These are phyloP conservation scores for Ruditapes philippinarum DNA, from an alignment of 1,140 invertebrate species.

Conservation along the genomic window DNA sequence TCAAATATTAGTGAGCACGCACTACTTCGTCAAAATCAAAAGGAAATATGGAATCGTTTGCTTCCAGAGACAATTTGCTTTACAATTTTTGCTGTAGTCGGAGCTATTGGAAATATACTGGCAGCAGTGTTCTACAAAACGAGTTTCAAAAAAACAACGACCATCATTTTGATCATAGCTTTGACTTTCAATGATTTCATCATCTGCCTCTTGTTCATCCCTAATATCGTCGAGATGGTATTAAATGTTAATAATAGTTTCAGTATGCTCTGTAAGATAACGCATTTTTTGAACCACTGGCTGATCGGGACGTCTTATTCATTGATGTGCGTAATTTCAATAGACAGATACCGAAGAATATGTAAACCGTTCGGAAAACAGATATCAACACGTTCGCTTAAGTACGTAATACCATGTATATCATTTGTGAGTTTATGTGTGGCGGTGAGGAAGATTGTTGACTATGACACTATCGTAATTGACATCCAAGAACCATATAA, in stretches of 20 bases:
- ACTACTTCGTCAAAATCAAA: too few relatives aligned
- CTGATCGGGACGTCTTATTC: background rate
- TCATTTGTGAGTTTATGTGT: background rate
- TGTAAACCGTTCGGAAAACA: background rate
- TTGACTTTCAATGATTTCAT: background rate
- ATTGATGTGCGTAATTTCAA: background rate
- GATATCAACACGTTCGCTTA: background rate
- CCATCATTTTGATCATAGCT: background rate
- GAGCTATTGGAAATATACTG: background rate
- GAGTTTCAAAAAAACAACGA: background rate
- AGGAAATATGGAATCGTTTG: background rate
- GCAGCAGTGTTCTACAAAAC: background rate
- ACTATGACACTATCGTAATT: background rate
- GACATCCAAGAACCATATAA: background rate
- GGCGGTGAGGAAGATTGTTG: background rate
- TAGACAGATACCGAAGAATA: background rate
- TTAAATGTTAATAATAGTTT: background rate
- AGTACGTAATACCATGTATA: background rate
- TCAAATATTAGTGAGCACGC: too few relatives aligned
- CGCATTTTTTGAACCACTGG: background rate
- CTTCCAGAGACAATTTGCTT: background rate
- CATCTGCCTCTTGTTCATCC: background rate
- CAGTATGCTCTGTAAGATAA: background rate
- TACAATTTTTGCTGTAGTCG: background rate
- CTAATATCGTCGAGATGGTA: background rate